Evolutionary conservation across 2,888 invertebrate genomes (phyloP).

Genomic region (Epiblema foenella): DNA sequence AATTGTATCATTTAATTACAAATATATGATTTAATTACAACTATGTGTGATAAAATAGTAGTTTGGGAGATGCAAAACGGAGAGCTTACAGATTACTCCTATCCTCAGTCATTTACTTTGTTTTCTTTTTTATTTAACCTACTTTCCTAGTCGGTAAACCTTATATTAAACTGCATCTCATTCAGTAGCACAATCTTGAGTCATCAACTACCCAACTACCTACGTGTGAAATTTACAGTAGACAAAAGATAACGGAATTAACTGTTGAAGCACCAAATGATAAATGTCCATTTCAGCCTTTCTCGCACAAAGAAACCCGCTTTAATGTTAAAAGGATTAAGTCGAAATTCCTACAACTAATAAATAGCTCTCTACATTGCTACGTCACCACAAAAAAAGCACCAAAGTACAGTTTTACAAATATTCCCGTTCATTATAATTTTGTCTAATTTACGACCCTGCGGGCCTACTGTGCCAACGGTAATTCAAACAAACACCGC

Average conservation of each 20-base stretch:
- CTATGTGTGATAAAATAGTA: too few species aligned
- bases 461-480: conserved; percentile 71
- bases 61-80: too few species aligned
- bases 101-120: neutral
- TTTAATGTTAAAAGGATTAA: neutral
- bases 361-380: neutral
- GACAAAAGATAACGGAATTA: conserved; percentile 31
- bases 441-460: conserved; percentile 74
- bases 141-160: neutral
- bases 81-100: too few species aligned
- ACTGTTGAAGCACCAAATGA: conserved; percentile 34
- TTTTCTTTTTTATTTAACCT: neutral
- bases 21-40: too few species aligned
- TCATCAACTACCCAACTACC: conserved; percentile 10
- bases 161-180: neutral
- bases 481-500: conserved; percentile 66
- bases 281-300: conserved; percentile 15
- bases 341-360: neutral
- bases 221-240: conserved; percentile 30
- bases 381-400: conserved; percentile 53
- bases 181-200: conserved; percentile 12
- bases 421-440: conserved; percentile 75
- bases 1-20: neutral
- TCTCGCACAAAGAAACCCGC: neutral
- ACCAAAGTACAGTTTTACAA: conserved; percentile 73